Conservation (phyloP, 2,113 vertebrate species). For the Muscicapa adusta region DNA sequence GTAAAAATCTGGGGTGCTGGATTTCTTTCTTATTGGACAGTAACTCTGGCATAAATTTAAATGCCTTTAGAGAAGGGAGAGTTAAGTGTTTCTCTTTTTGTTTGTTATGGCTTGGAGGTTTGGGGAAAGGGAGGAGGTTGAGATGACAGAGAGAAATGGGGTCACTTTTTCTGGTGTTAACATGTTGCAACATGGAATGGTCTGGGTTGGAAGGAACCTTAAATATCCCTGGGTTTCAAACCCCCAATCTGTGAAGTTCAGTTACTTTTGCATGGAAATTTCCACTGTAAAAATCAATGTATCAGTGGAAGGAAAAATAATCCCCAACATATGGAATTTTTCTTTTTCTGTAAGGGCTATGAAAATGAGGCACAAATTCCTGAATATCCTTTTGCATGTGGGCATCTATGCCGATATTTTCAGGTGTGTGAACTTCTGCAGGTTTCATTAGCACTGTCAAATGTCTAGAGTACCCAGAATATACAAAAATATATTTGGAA, state of each 20-base stretch:
- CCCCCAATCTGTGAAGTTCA: fast-evolving
- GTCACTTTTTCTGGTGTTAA: background rate
- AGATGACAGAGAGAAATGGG: background rate
- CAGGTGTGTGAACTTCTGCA: background rate
- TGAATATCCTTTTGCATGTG: background rate
- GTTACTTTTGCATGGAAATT: background rate
- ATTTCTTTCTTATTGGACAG: background rate
- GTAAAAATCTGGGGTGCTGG: background rate
- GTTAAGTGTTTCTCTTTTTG: background rate
- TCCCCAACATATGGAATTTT: fast-evolving
- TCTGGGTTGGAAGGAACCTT: background rate
- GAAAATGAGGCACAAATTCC: background rate
- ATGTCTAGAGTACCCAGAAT: background rate
- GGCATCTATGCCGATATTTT: background rate
- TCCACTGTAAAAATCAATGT: fast-evolving
- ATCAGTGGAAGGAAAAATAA: background rate
- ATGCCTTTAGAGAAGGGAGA: background rate
- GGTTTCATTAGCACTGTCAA: background rate
- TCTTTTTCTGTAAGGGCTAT: background rate
- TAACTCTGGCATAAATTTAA: background rate
- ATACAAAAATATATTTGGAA: background rate
- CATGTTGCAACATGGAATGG: background rate
- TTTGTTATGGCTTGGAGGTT: background rate
- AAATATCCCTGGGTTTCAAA: background rate
- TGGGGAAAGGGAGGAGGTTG: fast-evolving